Conservation (phyloP, 1,140 invertebrate species). For the Papilio helenus region DNA sequence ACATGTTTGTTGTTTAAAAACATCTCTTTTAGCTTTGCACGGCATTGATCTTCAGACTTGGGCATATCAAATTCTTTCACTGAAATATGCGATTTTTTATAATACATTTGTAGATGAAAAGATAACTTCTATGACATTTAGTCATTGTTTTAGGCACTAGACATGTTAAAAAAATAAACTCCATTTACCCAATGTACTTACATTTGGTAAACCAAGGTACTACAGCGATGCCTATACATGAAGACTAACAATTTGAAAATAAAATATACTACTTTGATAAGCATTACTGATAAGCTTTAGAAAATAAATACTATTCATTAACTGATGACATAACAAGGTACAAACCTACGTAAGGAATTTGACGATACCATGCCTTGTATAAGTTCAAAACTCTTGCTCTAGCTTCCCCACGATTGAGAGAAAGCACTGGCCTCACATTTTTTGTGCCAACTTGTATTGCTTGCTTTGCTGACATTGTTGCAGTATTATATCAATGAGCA, state of each 20-base stretch:
- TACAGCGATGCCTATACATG: background rate
- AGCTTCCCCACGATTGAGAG: constrained; percentile 89
- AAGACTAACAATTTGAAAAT: background rate
- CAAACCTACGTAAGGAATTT: constrained; percentile 90
- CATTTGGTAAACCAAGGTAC: too few species aligned
- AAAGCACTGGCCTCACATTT: constrained; percentile 94
- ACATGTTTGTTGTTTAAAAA: constrained; percentile 90
- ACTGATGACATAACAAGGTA: constrained; percentile 77
- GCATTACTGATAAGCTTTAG: background rate
- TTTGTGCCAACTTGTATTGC: constrained; percentile 84
- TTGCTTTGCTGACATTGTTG: constrained; percentile 80
- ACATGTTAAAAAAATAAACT: background rate
- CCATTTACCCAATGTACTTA: background rate
- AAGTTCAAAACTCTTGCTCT: constrained; percentile 91
- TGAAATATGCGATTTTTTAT: constrained; percentile 75
- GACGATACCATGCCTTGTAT: constrained; percentile 96
- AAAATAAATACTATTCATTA: constrained; percentile 33
- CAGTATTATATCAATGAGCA: background rate
- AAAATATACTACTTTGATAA: background rate
- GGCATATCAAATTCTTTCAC: constrained; percentile 92
- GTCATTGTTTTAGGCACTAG: background rate
- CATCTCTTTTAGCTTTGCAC: constrained; percentile 89
- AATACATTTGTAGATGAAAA: background rate
- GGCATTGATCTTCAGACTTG: constrained; percentile 86
- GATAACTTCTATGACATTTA: background rate